These are phyloP conservation scores for Myiozetetes cayanensis DNA, from an alignment of 2,113 vertebrate species.

Conservation along the genomic window DNA sequence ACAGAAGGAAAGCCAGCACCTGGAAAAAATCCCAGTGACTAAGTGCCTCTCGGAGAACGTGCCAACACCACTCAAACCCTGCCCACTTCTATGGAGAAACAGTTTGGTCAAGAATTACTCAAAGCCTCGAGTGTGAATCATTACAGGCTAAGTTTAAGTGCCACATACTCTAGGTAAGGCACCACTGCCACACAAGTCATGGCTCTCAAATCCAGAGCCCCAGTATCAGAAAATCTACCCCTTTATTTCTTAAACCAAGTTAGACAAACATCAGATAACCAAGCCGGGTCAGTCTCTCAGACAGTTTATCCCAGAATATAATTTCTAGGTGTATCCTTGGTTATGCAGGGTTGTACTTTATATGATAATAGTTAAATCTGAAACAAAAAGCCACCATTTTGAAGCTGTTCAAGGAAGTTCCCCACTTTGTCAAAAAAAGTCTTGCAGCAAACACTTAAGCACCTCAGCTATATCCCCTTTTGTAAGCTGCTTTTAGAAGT, in stretches of 20 bases:
- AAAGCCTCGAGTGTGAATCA: not conserved
- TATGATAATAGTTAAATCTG: not conserved
- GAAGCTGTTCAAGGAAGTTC: not conserved
- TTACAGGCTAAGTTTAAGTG: not conserved
- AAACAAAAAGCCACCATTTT: not conserved
- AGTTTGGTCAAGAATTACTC: not conserved
- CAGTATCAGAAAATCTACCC: not conserved
- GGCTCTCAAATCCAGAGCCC: not conserved
- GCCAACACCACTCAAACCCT: not conserved
- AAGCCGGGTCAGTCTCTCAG: not conserved
- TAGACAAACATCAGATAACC: not conserved
- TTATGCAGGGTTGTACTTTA: conserved; percentile 2
- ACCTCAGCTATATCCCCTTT: conserved; percentile 23
- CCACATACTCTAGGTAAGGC: not conserved
- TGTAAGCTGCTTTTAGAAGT: conserved; percentile 2
- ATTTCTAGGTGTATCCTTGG: not conserved
- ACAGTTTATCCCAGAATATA: not conserved
- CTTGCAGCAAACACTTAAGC: not conserved
- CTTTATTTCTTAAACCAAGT: not conserved
- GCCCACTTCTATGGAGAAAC: conserved; percentile 3
- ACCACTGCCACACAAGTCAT: not conserved
- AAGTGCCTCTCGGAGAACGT: not conserved
- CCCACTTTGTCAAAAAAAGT: not conserved
- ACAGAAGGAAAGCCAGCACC: conserved; percentile 77
- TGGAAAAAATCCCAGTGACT: conserved; percentile 52